Evolutionary conservation across 2,797 vertebrate species (phyloP), one percentile per base, ranked within the genome.

Genomic region (Chrysocyon brachyurus): DNA sequence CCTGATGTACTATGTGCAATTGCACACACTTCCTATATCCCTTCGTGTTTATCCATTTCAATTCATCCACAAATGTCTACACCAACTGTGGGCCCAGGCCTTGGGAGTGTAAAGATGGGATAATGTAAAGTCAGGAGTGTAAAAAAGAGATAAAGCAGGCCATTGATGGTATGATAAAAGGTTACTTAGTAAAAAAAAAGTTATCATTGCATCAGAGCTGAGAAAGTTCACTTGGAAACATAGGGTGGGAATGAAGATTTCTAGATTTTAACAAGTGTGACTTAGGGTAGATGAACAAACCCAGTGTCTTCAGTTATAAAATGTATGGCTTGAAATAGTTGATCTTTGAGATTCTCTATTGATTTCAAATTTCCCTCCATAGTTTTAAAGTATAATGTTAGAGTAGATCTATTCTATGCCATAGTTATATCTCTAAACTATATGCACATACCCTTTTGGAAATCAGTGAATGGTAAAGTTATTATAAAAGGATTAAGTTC

Each of bases 1-100:
- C 52, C 73, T 75, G 7, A 85, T 54, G 22, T 33, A 63, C 79
- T 56, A 68, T 12, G 8, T 56, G n/a, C 87, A 28, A 33, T 49
- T n/a, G 40, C 40, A 75, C 14, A 86, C 28, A 28, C 54, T 59
- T 75, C 49, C 28, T 17, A 56, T 2, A 19, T 31, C n/a, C 56
- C 40, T 90, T 90, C 24, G 12, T 54, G 6, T 57, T 94, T 88
- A 61, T 59, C 81, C 68, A 90, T 68, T 94, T 96, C 31, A 52
- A 16, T 75, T 70, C 31, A 85, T 28, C 17, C 46, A 77, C 11
- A 94, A 72, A 73, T 31, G 75, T 81, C 22, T 84, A 14, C 0
- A 84, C 15, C 84, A 63, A 66, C 31, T 19, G 0, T 21, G 10
- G 70, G 12, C 2, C 4, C 11, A 31, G 16, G 2, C 11, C 22